A percentile compares a stretch with the other conserved stretches of the same genome.
These are phyloP conservation scores for Trichonephila inaurata DNA, from an alignment of 1,140 invertebrate genomes.

Conservation along the genomic window DNA sequence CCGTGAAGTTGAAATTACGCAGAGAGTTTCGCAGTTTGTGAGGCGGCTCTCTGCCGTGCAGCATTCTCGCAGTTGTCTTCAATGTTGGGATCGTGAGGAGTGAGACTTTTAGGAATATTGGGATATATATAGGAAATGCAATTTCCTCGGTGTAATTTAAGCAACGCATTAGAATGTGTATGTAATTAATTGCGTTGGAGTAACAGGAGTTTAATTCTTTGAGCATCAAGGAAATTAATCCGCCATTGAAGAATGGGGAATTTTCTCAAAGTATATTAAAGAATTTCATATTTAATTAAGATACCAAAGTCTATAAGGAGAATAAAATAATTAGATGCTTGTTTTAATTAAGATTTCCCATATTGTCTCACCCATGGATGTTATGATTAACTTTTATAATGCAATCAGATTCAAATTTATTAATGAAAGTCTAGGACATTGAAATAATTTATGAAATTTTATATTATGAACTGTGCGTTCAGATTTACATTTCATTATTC, in stretches of 20 bases:
- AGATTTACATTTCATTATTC: no score
- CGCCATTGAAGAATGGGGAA: slow-evolving; percentile 20
- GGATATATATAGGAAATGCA: slow-evolving; percentile 30
- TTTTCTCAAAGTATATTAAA: slow-evolving; percentile 14
- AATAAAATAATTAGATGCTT: neutral
- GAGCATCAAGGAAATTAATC: slow-evolving; percentile 35
- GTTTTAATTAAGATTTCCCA: neutral
- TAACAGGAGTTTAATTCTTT: slow-evolving; percentile 24
- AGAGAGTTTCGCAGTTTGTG: slow-evolving; percentile 21
- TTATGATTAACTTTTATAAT: neutral
- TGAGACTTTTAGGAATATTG: slow-evolving; percentile 31
- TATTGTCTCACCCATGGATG: neutral
- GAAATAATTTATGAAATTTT: neutral
- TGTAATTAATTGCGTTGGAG: slow-evolving; percentile 15
- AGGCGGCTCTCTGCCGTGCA: neutral
- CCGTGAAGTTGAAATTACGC: slow-evolving; percentile 22
- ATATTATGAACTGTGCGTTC: neutral
- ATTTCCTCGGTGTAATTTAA: slow-evolving; percentile 31
- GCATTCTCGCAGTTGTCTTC: neutral
- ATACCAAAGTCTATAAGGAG: neutral
- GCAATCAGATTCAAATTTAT: neutral
- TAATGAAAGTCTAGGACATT: neutral
- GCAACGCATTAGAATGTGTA: slow-evolving; percentile 18
- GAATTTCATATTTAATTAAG: slow-evolving; percentile 30
- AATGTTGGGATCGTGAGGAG: neutral